These are phyloP conservation scores for Drosophila antonietae DNA, from an alignment of 2,888 invertebrate species.

Conservation along the genomic window DNA sequence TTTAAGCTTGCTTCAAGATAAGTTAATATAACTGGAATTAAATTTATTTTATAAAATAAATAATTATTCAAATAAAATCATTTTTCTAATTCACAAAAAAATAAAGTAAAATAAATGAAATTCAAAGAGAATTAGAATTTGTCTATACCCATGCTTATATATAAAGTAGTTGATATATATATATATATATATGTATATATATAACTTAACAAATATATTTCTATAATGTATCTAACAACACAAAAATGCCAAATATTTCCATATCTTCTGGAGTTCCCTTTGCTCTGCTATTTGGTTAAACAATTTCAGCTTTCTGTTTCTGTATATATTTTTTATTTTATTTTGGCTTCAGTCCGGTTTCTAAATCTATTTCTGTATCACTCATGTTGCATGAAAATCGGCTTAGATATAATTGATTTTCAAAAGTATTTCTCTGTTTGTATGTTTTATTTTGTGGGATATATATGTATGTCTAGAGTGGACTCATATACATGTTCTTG, in stretches of 20 bases:
- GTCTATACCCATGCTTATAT: background rate
- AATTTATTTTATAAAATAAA: too few species aligned
- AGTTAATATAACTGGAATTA: too few species aligned
- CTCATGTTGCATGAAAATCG: slow-evolving; percentile 50
- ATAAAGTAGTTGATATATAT: background rate
- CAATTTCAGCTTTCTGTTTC: slow-evolving; percentile 43
- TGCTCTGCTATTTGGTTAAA: slow-evolving; percentile 37
- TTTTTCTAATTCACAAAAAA: too few species aligned
- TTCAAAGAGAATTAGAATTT: background rate
- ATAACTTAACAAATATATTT: background rate
- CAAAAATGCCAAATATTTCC: slow-evolving; percentile 10
- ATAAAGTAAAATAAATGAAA: too few species aligned
- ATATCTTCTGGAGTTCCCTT: slow-evolving; percentile 33
- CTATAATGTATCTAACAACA: background rate
- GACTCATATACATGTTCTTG: slow-evolving; percentile 61
- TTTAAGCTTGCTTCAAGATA: background rate
- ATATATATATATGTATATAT: background rate
- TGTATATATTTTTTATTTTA: background rate
- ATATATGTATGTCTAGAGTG: slow-evolving; percentile 18
- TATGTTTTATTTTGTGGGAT: slow-evolving; percentile 1
- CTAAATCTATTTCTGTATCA: slow-evolving; percentile 32
- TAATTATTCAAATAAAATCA: too few species aligned
- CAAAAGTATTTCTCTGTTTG: slow-evolving; percentile 19
- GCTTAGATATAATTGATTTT: slow-evolving; percentile 54
- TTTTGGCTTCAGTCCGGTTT: slow-evolving; percentile 37